Base-by-base conservation (phyloP, 1,140 invertebrate genomes). In the Drosophila lacertosa region DNA sequence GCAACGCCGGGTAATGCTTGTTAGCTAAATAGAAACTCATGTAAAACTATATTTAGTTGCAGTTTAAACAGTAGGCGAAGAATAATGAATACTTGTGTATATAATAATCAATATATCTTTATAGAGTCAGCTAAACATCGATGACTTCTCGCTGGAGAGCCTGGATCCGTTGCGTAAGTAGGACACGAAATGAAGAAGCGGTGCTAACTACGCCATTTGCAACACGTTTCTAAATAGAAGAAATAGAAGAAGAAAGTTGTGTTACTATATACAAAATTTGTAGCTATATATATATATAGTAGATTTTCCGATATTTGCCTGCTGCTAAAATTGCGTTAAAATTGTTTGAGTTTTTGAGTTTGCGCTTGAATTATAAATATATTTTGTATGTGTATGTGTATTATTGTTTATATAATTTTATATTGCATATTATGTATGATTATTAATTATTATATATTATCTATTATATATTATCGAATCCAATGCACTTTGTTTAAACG, bases 131-230 rank as follows among this genome's bases (percentile, higher is more conserved):
- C 67, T 91, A 11, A 89, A 89, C 44, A 74, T 96, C 65, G 96
- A 97, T 89, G 96, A 97, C 91, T 97, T 97, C 89, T 95, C 95
- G n/a, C 88, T 97, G 72, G 96, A 97, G 90, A 96, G 95, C 91
- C 92, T 97, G 77, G 96, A 97, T 93, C 96, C 96, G 39, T 92
- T 97, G 59, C 92, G 92, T 66, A 93, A 93, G 74, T 91, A n/a
- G n/a, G 74, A 69, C 20, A 2, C n/a, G 22, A n/a, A n/a, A 66
- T 59, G 13, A 13, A 13, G 48, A 39, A 42, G 63, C 42, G 77
- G 83, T 89, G 83, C 82, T 88, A 88, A 65, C 35, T 62, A 77
- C 40, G 83, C 77, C 80, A 84, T 84, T 80, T 55, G 53, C 70
- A 66, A 47, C 59, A 68, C 59, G 64, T 53, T 68, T 58, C 37